phyloP scores from a whole-genome alignment of 2,888 invertebrate genomes.

The Altica lythri region DNA sequence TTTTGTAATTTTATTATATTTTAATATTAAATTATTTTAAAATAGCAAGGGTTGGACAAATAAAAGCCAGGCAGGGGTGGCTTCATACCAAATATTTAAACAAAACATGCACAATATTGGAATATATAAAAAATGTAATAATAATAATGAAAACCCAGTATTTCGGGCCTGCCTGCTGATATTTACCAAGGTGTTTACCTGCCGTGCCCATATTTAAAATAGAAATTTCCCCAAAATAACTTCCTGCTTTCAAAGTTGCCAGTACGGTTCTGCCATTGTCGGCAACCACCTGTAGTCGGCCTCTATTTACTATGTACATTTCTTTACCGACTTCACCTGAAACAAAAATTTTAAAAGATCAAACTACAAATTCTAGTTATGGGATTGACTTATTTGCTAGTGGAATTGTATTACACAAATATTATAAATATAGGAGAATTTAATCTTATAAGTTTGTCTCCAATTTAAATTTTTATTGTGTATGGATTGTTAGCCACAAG shows the following conservation, averaged over 20 bases:
- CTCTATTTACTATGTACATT: conserved; percentile 99
- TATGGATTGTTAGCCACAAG: too few species aligned
- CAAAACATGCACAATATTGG: conserved; percentile 25
- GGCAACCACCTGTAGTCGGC: conserved; percentile 91
- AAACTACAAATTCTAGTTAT: too few species aligned
- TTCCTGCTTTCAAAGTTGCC: conserved; percentile 96
- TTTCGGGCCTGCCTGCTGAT: conserved; percentile 61
- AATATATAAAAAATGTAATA: conserved; percentile 6
- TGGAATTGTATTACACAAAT: too few species aligned
- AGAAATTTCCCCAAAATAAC: conserved; percentile 99
- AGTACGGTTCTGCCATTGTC: conserved; percentile 95
- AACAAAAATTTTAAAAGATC: conserved; percentile 35
- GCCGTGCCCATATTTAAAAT: conserved; percentile 99
- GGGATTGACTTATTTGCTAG: too few species aligned
- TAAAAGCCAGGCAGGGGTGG: conserved; percentile 47
- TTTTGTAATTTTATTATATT: too few species aligned
- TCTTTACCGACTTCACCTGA: conserved; percentile 98
- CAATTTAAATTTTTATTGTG: too few species aligned
- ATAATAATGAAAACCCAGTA: conserved; percentile 19
- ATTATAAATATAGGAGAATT: too few species aligned
- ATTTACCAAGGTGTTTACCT: conserved; percentile 97
- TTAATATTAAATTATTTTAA: conserved; percentile 7
- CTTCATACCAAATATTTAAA: conserved; percentile 21
- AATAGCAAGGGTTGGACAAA: conserved; percentile 41
- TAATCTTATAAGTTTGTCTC: too few species aligned